Percentiles rank a stretch among this genome's conserved stretches.
Evolutionary conservation across 2,888 invertebrate genomes (phyloP).

Genomic region (Eupithecia exiguata): DNA sequence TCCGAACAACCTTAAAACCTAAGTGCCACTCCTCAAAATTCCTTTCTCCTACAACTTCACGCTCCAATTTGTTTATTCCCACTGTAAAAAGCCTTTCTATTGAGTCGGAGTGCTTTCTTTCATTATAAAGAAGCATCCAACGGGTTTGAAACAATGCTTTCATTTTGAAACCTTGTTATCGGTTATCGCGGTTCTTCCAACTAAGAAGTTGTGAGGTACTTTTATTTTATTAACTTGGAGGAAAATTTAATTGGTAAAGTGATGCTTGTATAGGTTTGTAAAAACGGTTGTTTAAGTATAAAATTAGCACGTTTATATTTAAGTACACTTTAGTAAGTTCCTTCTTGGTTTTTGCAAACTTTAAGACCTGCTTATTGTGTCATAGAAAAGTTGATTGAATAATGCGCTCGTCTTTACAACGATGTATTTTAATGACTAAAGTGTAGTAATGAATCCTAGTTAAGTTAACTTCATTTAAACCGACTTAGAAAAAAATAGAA

Average conservation of each 20-base stretch:
- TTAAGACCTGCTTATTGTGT: background rate
- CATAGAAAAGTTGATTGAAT: too few relatives aligned
- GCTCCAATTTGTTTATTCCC: slow-evolving; percentile 2
- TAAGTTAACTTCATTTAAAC: too few relatives aligned
- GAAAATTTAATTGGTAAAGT: background rate
- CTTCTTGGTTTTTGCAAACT: background rate
- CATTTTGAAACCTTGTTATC: slow-evolving; percentile 8
- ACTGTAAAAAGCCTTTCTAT: slow-evolving; percentile 6
- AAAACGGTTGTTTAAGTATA: background rate
- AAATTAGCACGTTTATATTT: background rate
- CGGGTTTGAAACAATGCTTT: slow-evolving; percentile 13
- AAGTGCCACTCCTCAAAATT: slow-evolving; percentile 4
- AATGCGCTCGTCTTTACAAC: too few relatives aligned
- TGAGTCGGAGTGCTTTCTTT: slow-evolving; percentile 14
- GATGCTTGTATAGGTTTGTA: background rate
- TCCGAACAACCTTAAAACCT: background rate
- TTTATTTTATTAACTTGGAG: slow-evolving; percentile 4
- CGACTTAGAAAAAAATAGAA: too few relatives aligned
- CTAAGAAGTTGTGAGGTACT: background rate
- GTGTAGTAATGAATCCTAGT: too few relatives aligned
- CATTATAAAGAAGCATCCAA: slow-evolving; percentile 12
- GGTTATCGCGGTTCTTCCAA: slow-evolving; percentile 10
- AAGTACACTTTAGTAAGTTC: background rate
- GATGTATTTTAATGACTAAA: too few relatives aligned
- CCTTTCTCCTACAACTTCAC: background rate